These are phyloP conservation scores for Cynopterus brachyotis DNA, from an alignment of 2,113 vertebrate genomes.

Conservation along the genomic window DNA sequence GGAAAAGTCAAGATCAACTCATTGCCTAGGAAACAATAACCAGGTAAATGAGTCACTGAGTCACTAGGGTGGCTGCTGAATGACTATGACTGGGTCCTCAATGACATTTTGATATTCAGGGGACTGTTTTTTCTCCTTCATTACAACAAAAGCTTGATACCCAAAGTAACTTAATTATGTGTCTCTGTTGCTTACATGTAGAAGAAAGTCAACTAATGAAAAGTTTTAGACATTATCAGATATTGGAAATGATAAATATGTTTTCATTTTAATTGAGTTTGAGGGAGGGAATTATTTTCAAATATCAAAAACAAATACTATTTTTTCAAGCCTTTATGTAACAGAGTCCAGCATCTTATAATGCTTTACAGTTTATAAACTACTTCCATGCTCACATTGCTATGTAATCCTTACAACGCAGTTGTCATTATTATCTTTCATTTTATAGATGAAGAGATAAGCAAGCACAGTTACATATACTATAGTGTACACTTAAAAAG, in stretches of 20 bases:
- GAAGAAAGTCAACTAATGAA: not conserved
- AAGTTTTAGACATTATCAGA: not conserved
- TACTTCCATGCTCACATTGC: not conserved
- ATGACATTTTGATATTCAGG: not conserved
- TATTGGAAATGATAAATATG: not conserved
- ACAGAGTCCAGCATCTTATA: not conserved
- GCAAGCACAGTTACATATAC: not conserved
- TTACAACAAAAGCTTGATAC: not conserved
- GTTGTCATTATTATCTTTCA: not conserved
- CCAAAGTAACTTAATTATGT: not conserved
- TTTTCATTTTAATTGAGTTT: not conserved
- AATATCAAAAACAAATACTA: not conserved
- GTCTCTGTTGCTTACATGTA: not conserved
- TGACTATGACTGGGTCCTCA: not conserved
- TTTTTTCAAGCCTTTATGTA: not conserved
- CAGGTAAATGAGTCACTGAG: no score
- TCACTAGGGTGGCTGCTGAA: not conserved
- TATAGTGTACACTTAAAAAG: not conserved
- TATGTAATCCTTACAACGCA: not conserved
- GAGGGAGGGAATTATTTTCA: not conserved
- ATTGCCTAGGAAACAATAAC: not conserved
- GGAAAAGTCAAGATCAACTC: not conserved
- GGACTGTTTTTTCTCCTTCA: not conserved
- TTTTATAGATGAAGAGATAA: not conserved
- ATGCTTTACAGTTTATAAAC: not conserved